A percentile compares a stretch with the other conserved stretches of the same genome.
Conservation (phyloP, 2,888 invertebrate genomes). For the Nysson spinosus region DNA sequence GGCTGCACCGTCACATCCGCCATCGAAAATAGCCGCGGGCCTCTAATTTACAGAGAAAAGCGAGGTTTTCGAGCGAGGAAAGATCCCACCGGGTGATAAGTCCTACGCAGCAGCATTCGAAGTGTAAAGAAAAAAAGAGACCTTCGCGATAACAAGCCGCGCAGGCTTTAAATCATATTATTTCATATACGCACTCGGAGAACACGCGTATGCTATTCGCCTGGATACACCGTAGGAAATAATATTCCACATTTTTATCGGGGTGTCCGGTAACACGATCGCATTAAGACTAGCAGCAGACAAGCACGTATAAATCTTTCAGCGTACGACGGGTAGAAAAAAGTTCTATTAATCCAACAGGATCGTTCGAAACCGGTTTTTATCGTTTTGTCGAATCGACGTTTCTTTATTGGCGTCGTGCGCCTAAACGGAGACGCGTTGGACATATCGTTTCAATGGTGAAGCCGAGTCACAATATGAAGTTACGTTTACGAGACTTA, state of each 20-base stretch:
- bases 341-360: slow-evolving; percentile 55
- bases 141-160: too few species aligned
- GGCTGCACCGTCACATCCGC: slow-evolving; percentile 67
- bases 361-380: slow-evolving; percentile 63
- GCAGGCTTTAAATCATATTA: too few species aligned
- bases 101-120: too few species aligned
- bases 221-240: not conserved
- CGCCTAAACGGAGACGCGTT: slow-evolving; percentile 10
- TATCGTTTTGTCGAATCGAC: slow-evolving; percentile 60
- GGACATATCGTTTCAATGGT: not conserved
- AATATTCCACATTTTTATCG: slow-evolving; percentile 21
- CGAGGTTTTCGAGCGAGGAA: slow-evolving; percentile 51
- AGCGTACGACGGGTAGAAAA: slow-evolving; percentile 37
- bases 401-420: slow-evolving; percentile 36
- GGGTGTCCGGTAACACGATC: slow-evolving; percentile 36
- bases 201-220: not conserved
- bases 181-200: not conserved
- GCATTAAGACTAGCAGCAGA: slow-evolving; percentile 25
- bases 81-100: slow-evolving; percentile 51
- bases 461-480: too few species aligned
- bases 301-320: slow-evolving; percentile 37
- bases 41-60: slow-evolving; percentile 62
- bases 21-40: slow-evolving; percentile 62
- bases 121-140: too few species aligned
- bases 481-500: too few species aligned